Evolutionary conservation across 2,113 vertebrate genomes (phyloP).

Genomic region (Datnioides undecimradiatus): DNA sequence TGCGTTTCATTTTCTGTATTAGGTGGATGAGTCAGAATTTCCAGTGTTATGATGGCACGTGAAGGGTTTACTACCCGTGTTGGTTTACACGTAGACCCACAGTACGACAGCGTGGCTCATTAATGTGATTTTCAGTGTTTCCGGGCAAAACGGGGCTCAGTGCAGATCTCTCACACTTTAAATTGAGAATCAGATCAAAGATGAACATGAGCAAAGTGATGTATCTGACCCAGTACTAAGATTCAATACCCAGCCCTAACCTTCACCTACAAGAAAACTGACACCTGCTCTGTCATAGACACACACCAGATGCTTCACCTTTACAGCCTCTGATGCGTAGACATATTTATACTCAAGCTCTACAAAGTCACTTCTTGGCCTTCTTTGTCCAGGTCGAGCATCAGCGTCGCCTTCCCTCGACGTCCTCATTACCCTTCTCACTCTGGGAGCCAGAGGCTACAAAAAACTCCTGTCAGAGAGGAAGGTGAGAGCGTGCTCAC

Average conservation of each 20-base stretch:
- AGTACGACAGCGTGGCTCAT: not conserved
- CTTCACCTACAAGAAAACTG: not conserved
- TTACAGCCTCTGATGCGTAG: not conserved
- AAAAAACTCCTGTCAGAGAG: slow-evolving; percentile 92
- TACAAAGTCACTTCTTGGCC: not conserved
- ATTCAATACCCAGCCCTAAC: not conserved
- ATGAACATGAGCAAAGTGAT: not conserved
- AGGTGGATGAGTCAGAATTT: too few relatives aligned
- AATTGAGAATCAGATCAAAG: not conserved
- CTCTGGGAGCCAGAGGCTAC: slow-evolving; percentile 93
- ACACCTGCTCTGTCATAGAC: not conserved
- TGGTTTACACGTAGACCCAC: too few relatives aligned
- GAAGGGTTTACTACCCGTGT: too few relatives aligned
- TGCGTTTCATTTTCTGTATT: too few relatives aligned
- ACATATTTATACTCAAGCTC: not conserved
- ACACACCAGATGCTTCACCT: slow-evolving; percentile 5
- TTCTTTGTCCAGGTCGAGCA: slow-evolving; percentile 88
- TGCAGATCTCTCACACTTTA: too few relatives aligned
- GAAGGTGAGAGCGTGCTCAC: slow-evolving; percentile 86
- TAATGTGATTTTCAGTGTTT: not conserved
- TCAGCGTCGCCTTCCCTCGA: slow-evolving; percentile 96
- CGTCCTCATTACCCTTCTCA: slow-evolving; percentile 94
- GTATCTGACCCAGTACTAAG: not conserved
- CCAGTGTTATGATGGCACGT: too few relatives aligned
- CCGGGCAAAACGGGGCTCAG: too few relatives aligned